Percentiles rank a stretch among this genome's conserved stretches.
Conservation (phyloP, 2,888 invertebrate species). For the Alcis repandata region DNA sequence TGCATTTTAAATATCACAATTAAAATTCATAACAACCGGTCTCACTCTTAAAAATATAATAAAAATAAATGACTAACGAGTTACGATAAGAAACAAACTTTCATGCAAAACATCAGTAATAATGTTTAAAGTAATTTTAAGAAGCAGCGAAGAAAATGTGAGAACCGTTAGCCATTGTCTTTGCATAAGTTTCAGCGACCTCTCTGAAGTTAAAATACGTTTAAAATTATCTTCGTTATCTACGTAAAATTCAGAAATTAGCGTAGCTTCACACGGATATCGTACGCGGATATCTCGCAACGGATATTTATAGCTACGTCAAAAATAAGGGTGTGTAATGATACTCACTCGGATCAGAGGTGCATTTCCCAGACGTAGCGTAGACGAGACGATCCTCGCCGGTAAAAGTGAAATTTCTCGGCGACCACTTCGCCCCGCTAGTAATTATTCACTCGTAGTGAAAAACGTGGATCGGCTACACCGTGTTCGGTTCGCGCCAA, state of each 20-base stretch:
- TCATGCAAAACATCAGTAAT: constrained; percentile 2
- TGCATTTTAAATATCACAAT: constrained; percentile 2
- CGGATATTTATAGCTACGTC: constrained; percentile 36
- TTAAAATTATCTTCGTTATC: constrained; percentile 13
- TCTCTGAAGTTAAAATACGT: constrained; percentile 22
- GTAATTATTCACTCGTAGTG: constrained; percentile 78
- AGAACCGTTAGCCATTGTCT: constrained; percentile 22
- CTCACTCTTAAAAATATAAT: constrained; percentile 1
- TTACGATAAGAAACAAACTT: constrained; percentile 5
- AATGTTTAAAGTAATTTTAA: constrained; percentile 8
- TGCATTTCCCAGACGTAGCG: constrained; percentile 71
- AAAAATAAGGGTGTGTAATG: constrained; percentile 39
- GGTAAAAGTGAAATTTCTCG: constrained; percentile 82
- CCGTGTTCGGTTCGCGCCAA: constrained; percentile 75
- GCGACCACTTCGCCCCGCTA: constrained; percentile 63
- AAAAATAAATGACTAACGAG: background rate
- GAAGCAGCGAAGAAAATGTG: constrained; percentile 2
- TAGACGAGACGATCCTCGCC: constrained; percentile 72
- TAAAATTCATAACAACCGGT: constrained; percentile 16
- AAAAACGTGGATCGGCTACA: constrained; percentile 79
- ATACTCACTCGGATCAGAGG: constrained; percentile 73
- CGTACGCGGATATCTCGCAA: constrained; percentile 12
- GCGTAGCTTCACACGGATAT: constrained; percentile 16
- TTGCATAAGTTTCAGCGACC: constrained; percentile 19
- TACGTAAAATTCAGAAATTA: constrained; percentile 13